phyloP scores from a whole-genome alignment of 2,113 vertebrate species.

The Myiopsitta monachus region DNA sequence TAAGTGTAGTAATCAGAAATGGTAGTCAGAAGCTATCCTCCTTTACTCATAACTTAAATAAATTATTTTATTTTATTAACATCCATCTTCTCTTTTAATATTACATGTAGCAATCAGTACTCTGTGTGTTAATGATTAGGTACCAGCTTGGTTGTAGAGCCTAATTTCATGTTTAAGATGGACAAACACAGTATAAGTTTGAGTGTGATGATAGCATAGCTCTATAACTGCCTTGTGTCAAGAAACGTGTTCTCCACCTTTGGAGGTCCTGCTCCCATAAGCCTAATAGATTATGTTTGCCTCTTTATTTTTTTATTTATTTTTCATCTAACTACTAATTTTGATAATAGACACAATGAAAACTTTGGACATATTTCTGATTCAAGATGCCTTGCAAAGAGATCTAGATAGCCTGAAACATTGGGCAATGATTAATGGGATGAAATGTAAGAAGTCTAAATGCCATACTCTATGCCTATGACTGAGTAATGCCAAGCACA shows the following conservation, averaged over 20 bases:
- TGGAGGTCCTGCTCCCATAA: background rate
- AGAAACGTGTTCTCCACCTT: background rate
- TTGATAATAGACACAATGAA: background rate
- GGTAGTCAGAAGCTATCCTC: background rate
- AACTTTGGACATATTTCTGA: background rate
- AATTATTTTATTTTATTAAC: background rate
- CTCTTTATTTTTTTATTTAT: background rate
- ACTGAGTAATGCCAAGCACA: background rate
- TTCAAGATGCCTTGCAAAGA: background rate
- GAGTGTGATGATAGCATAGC: background rate
- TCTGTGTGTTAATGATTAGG: background rate
- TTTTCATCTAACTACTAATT: background rate
- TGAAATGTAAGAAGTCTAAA: background rate
- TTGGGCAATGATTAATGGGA: background rate
- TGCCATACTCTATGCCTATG: background rate
- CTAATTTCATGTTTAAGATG: background rate
- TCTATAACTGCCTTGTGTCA: background rate
- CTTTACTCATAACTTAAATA: background rate
- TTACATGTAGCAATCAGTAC: background rate
- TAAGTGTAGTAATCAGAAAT: background rate
- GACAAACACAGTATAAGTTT: background rate
- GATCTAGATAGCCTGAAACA: background rate
- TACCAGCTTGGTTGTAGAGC: background rate
- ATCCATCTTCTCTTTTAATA: background rate
- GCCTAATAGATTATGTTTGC: background rate